These are phyloP conservation scores for Leptinotarsa juncta DNA, from an alignment of 2,888 invertebrate genomes.

Conservation along the genomic window DNA sequence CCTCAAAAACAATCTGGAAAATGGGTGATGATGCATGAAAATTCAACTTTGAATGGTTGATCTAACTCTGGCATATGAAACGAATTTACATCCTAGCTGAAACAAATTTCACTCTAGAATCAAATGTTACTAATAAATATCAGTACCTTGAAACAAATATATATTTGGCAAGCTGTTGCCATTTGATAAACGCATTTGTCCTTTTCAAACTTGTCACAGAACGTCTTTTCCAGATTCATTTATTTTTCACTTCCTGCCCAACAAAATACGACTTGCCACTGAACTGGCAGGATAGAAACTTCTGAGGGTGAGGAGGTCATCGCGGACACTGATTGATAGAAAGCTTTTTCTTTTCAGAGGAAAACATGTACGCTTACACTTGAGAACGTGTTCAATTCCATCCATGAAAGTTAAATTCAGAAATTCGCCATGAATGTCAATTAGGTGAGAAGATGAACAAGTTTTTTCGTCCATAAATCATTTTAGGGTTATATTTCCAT, in stretches of 20 bases:
- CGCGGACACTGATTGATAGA: conserved; percentile 59
- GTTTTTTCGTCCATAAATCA: no score
- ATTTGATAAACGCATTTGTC: background rate
- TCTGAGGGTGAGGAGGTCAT: conserved; percentile 56
- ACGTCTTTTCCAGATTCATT: background rate
- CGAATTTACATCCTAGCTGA: no score
- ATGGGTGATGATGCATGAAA: no score
- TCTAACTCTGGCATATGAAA: no score
- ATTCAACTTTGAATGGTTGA: no score
- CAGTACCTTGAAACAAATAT: background rate
- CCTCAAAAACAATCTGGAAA: no score
- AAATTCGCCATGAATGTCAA: background rate
- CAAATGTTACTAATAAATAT: no score
- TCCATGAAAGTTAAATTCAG: background rate
- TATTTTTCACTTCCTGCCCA: background rate
- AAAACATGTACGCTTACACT: conserved; percentile 36
- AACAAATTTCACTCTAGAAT: no score
- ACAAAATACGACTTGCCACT: background rate
- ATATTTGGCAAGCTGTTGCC: background rate
- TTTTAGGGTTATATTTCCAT: no score
- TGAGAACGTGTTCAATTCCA: conserved; percentile 35
- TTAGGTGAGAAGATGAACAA: background rate
- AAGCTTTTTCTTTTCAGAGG: conserved; percentile 47
- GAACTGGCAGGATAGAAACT: conserved; percentile 55
- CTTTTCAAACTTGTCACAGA: conserved; percentile 1